These are phyloP conservation scores for Trematomus loennbergii DNA, from an alignment of 2,113 vertebrate genomes.

Conservation along the genomic window DNA sequence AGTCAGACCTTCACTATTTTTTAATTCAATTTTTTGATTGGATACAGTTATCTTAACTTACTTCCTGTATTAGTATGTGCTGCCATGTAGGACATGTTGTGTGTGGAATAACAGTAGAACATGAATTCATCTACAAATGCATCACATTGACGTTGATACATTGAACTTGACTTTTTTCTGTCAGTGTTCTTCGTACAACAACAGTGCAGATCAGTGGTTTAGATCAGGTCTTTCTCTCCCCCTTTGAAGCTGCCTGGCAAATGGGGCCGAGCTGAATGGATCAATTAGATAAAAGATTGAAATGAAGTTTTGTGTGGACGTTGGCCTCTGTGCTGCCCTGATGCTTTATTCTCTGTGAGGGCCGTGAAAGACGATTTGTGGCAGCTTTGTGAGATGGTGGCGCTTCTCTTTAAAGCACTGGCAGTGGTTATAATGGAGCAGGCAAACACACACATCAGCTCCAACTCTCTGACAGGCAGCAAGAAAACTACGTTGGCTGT, in stretches of 20 bases:
- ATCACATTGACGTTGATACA: neutral
- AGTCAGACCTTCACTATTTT: too few species aligned
- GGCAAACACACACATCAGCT: conserved; percentile 5
- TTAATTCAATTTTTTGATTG: too few species aligned
- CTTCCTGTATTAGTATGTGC: neutral
- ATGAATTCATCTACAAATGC: neutral
- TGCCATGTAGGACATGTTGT: neutral
- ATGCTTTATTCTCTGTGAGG: conserved; percentile 26
- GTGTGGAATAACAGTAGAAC: neutral
- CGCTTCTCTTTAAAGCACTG: conserved; percentile 44
- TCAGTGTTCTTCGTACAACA: neutral
- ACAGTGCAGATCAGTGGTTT: neutral
- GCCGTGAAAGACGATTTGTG: conserved; percentile 45
- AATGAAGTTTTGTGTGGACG: conserved; percentile 38
- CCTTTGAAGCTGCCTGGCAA: conserved; percentile 6
- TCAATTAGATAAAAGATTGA: conserved; percentile 34
- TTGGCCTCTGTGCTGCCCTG: conserved; percentile 19
- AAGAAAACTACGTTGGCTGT: conserved; percentile 17
- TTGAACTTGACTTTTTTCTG: neutral
- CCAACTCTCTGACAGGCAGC: conserved; percentile 21
- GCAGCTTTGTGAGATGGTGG: conserved; percentile 19
- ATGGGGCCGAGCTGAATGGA: conserved; percentile 8
- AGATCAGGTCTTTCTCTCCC: neutral
- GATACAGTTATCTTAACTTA: too few species aligned
- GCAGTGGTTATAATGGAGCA: conserved; percentile 33